phyloP scores from a whole-genome alignment of 53 echinoderm and acorn worm genomes.

The Echinometra lucunter region DNA sequence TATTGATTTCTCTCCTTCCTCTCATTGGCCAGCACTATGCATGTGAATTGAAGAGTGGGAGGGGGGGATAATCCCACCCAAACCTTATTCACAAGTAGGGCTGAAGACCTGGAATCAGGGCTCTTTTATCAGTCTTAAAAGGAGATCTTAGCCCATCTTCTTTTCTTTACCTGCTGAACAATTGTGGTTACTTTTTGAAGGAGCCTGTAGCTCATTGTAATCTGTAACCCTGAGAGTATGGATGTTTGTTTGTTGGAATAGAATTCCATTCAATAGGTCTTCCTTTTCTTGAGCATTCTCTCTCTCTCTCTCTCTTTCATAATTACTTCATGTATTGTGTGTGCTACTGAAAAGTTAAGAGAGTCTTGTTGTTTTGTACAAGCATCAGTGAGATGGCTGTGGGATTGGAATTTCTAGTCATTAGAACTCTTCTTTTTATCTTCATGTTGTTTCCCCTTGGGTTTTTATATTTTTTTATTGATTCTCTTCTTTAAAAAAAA shows the following conservation, averaged over 20 bases:
- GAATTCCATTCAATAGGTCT: background rate
- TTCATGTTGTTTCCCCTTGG: background rate
- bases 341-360: background rate
- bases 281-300: conserved; percentile 15
- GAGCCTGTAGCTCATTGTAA: background rate
- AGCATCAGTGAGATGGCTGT: background rate
- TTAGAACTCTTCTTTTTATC: background rate
- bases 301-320: background rate
- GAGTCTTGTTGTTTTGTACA: background rate
- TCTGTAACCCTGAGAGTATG: conserved; percentile 35
- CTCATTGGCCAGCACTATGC: background rate
- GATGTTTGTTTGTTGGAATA: conserved; percentile 27
- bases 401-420: background rate
- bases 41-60: conserved; percentile 34
- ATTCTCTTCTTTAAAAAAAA: background rate
- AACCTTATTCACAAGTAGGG: conserved; percentile 40
- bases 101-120: conserved; percentile 23
- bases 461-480: background rate
- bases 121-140: background rate
- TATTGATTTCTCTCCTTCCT: conserved; percentile 34
- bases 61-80: conserved; percentile 20
- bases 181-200: conserved; percentile 37
- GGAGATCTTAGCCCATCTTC: background rate
- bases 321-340: background rate
- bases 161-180: background rate